phyloP scores from a whole-genome alignment of 2,888 invertebrate species.

The Ophion ellenae region DNA sequence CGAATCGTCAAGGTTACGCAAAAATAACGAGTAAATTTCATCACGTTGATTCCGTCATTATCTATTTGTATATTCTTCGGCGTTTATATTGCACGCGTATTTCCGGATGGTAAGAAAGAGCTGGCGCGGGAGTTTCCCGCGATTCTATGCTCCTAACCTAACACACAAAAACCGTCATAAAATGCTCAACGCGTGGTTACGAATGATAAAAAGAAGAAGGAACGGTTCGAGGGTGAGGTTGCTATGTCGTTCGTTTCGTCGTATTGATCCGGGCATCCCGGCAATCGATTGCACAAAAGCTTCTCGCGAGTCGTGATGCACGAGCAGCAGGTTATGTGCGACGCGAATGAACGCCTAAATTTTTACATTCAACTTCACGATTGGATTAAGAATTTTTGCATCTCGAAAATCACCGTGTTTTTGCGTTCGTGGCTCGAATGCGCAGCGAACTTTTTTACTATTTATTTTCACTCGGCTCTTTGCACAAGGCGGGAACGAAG shows the following conservation, averaged over 20 bases:
- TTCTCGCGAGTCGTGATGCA: neutral
- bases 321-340: neutral
- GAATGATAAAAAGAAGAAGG: neutral
- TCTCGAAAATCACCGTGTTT: neutral
- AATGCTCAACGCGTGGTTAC: neutral
- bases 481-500: too few relatives aligned
- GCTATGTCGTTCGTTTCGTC: neutral
- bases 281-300: neutral
- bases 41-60: neutral
- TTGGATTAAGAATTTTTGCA: too few relatives aligned
- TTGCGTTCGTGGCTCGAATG: too few relatives aligned
- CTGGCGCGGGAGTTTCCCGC: neutral
- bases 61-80: neutral
- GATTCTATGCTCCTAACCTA: neutral
- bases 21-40: neutral
- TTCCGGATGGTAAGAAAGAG: neutral
- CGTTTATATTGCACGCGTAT: neutral
- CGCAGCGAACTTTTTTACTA: too few relatives aligned
- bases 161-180: neutral
- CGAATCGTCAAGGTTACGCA: neutral
- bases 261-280: neutral
- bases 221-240: neutral
- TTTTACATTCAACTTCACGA: neutral
- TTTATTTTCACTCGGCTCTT: too few relatives aligned
- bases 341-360: neutral